Evolutionary conservation across 2,888 invertebrate species (phyloP), one percentile per base, ranked within the genome.

Genomic region (Subacronicta megacephala): DNA sequence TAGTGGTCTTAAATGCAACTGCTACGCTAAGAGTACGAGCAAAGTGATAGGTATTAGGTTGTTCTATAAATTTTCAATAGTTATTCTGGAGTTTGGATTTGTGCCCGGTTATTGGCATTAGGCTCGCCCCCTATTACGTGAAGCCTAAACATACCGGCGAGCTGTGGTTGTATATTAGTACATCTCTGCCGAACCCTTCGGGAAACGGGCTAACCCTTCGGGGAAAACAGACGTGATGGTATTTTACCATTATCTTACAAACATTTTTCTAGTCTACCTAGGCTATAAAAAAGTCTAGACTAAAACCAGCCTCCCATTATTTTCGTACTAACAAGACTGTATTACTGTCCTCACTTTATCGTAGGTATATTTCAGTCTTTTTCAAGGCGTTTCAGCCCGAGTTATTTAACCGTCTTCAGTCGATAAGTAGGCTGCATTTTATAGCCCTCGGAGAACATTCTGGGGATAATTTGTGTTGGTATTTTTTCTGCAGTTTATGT

Each of bases 371-470:
- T 65, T 75, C 57, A 60, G 53, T 33, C 53, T 33, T 55, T 66
- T 66, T 50, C 53, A 65, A 43, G 40, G 6, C 46, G 29, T 62
- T 58, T 41, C 36, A 44, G 51, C 50, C 23, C 35, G 56, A 66
- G 66, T 51, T 63, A 70, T 76, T 73, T 61, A 66, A 62, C 66
- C 58, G 54, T 63, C 68, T 67, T 63, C 45, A 49, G 54, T 76
- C 77, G 74, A 74, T 74, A 70, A 76, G 77, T 61, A 52, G 62
- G 70, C 77, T 74, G 77, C 74, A 74, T 76, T 74, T 74, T 76
- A 74, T 74, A 41, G 70, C 77, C 43, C 61, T 63, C 49, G 18
- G 62, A 66, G 65, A 62, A 69, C 60, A 66, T 65, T 54, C 33
- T 57, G 46, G 31, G 61, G 59, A 73, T 74, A 74, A 76, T 73